phyloP scores from a whole-genome alignment of 1,140 invertebrate genomes.

The Aphis craccivora region DNA sequence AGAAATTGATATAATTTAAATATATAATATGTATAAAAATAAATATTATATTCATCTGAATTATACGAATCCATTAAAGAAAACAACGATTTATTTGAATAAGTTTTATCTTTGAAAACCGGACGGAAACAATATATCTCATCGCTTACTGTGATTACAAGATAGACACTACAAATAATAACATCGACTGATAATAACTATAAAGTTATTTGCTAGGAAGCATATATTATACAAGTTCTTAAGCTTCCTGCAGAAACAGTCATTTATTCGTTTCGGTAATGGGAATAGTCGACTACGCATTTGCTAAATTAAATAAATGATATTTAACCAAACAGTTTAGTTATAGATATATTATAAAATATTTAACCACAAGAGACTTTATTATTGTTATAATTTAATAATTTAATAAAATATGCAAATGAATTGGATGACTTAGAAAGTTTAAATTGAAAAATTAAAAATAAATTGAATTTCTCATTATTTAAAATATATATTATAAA shows the following conservation, averaged over 20 bases:
- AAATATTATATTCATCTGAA: background rate
- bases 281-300: background rate
- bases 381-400: background rate
- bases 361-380: too few species aligned
- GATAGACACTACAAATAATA: background rate
- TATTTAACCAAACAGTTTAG: background rate
- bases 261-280: background rate
- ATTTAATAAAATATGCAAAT: too few species aligned
- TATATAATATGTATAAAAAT: too few species aligned
- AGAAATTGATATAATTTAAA: background rate
- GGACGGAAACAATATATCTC: background rate
- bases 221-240: background rate
- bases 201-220: background rate
- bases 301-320: background rate
- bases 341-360: background rate
- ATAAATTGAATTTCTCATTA: background rate
- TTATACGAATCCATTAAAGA: background rate
- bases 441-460: too few species aligned
- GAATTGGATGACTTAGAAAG: background rate
- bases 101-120: background rate
- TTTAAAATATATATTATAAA: background rate
- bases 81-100: background rate
- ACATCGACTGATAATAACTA: background rate
- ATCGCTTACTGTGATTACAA: background rate
- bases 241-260: background rate